Conservation (phyloP, 2,113 vertebrate genomes). For the Phaethon lepturus region DNA sequence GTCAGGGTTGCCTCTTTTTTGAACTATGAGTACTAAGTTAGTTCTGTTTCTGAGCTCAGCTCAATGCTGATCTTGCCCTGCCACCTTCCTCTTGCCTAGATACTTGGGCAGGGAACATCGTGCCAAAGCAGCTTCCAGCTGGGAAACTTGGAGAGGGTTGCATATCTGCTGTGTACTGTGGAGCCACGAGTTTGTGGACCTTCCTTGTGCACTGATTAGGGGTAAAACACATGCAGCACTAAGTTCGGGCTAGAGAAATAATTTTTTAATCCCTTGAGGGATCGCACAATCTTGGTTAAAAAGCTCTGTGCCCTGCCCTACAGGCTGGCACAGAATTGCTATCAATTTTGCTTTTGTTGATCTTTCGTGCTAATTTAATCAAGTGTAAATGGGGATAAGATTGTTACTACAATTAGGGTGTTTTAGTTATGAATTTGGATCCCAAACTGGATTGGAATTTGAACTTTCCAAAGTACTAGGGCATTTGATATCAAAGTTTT, state of each 20-base stretch:
- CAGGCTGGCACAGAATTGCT: not conserved
- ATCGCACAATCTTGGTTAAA: not conserved
- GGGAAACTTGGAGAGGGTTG: not conserved
- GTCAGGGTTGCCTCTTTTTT: not conserved
- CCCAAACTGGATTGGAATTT: not conserved
- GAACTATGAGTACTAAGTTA: not conserved
- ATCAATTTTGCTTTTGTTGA: not conserved
- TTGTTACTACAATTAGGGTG: not conserved
- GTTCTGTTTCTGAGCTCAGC: not conserved
- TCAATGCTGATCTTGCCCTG: not conserved
- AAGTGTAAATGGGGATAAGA: not conserved
- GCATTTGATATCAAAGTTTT: not conserved
- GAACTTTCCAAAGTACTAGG: not conserved
- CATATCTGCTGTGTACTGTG: not conserved
- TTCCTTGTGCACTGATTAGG: not conserved
- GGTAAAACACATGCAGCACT: not conserved
- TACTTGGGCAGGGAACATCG: not conserved
- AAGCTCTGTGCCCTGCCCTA: not conserved
- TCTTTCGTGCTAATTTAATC: not conserved
- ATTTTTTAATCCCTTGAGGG: not conserved
- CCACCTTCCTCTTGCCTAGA: not conserved
- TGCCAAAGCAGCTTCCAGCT: not conserved
- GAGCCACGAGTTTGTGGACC: not conserved
- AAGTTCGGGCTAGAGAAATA: not conserved
- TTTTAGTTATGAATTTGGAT: not conserved